Evolutionary conservation across 2,888 invertebrate genomes (phyloP), one percentile per base, ranked within the genome.

Genomic region (Metallyticus violacea): DNA sequence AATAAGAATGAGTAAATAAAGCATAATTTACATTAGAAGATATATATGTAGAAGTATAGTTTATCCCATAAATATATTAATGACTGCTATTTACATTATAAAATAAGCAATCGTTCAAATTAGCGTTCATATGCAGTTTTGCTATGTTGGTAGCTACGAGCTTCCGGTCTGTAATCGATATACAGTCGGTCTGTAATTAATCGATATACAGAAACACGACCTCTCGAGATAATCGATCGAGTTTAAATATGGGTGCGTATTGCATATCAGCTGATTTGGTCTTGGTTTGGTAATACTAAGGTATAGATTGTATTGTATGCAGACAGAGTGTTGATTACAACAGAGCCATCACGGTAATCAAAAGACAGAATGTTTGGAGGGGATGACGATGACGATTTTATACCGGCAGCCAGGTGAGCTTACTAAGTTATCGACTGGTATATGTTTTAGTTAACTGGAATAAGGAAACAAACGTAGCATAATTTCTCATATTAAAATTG

Each of bases 351-450:
- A 15, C 40, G 2, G 4, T 9, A 62, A 62, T 15, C 22, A 62
- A 62, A 62, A 4, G 40, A 7, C 7, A 86, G 27, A 9, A 88
- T 88, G 88, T 88, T 88, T 85, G 88, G 87, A 77, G 88, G 86
- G 27, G 89, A 89, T 77, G 89, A 89, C 84, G 89, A 89, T 29
- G 87, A 87, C 26, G 89, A 89, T 81, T 89, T 88, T 40, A 81
- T 81, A 22, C 88, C 88, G 40, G 87, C 81, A 15, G 81, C 85
- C 15, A 88, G 87, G 89, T 89, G 85, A 84, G 77, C 77, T 62
- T 62, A 22, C 40, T 15, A 62, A 62, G 40, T 22, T 62, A 22
- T 62, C 40, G 7, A 62, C 15, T 62, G 9, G 40, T 22, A 62
- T 62, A 22, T 62, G n/a, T n/a, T n/a, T n/a, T 0, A 15, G 22